These are phyloP conservation scores for Platalea minor DNA, from an alignment of 2,797 vertebrate species.

Conservation along the genomic window DNA sequence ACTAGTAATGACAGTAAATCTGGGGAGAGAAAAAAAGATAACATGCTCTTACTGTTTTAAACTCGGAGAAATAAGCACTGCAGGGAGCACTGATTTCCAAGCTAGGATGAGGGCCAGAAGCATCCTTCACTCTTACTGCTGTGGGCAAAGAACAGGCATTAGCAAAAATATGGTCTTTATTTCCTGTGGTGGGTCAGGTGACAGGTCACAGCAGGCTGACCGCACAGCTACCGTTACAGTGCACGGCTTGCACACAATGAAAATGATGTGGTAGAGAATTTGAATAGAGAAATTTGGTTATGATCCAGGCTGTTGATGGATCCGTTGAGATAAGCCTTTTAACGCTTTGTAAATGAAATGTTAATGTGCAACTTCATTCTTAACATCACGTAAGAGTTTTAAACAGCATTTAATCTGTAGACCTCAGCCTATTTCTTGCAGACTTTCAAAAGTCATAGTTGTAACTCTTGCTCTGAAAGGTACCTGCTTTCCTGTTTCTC, in stretches of 20 bases:
- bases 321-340: neutral
- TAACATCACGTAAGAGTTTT: neutral
- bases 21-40: neutral
- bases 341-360: neutral
- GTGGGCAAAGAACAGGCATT: neutral
- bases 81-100: neutral
- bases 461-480: neutral
- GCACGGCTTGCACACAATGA: neutral
- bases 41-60: neutral
- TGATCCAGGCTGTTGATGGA: neutral
- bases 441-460: neutral
- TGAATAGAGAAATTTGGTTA: conserved; percentile 25
- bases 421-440: neutral
- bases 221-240: neutral
- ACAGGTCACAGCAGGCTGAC: neutral
- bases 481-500: neutral
- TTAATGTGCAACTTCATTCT: neutral
- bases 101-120: neutral
- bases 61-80: neutral
- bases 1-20: neutral
- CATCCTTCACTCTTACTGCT: neutral
- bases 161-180: neutral
- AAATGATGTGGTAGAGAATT: neutral
- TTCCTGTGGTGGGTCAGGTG: neutral
- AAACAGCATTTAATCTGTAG: neutral